Evolutionary conservation across 2,113 vertebrate genomes (phyloP).

Genomic region (Leptocoma aspasia): DNA sequence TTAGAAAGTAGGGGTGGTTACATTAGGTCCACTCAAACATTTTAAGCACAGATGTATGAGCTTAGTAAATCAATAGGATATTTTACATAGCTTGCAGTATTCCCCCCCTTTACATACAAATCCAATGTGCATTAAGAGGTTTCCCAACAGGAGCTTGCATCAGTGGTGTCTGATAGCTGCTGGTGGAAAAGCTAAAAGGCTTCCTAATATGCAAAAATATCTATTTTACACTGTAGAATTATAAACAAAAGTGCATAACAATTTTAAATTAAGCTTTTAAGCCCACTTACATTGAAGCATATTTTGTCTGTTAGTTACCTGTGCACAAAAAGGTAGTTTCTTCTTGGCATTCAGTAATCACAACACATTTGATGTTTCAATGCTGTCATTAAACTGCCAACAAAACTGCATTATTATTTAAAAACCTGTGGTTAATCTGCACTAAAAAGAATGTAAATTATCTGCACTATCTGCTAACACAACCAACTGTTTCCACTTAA

Average conservation of each 20-base stretch:
- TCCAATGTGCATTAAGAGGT: background rate
- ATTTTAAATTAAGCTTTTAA: background rate
- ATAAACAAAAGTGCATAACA: background rate
- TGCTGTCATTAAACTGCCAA: background rate
- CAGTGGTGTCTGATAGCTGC: background rate
- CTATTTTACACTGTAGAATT: background rate
- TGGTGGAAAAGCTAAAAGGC: background rate
- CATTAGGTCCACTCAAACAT: background rate
- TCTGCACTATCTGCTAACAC: background rate
- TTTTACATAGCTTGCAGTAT: background rate
- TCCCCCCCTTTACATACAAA: background rate
- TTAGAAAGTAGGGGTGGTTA: background rate
- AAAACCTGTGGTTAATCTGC: background rate
- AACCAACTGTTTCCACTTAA: background rate
- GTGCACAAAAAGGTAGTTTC: background rate
- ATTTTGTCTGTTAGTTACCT: background rate
- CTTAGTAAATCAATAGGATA: background rate
- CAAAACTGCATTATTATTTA: background rate
- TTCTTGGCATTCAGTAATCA: background rate
- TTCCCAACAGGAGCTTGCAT: background rate
- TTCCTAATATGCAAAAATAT: background rate
- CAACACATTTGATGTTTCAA: background rate
- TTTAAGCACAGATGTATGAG: background rate
- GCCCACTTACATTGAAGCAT: background rate
- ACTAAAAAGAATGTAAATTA: background rate